Evolutionary conservation across 2,888 invertebrate genomes (phyloP).

Genomic region (Oasisia sp.): DNA sequence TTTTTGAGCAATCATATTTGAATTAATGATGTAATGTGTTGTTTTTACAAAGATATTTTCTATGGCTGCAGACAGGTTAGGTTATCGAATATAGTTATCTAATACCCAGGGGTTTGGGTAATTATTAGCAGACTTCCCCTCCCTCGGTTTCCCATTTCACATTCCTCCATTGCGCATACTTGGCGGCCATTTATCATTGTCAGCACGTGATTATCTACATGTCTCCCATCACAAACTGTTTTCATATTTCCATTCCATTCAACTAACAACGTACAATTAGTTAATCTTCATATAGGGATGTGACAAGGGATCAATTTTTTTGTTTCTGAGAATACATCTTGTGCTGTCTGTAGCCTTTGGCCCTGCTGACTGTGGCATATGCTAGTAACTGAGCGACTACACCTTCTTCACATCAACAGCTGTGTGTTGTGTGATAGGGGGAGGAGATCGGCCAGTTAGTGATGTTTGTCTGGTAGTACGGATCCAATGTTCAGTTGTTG

Average conservation of each 20-base stretch:
- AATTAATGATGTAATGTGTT: neutral
- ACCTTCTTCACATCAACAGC: neutral
- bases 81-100: neutral
- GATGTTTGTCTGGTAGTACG: neutral
- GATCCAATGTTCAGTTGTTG: neutral
- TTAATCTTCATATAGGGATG: neutral
- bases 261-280: neutral
- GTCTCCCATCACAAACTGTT: neutral
- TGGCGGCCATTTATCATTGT: neutral
- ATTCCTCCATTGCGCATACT: neutral
- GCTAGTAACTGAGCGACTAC: neutral
- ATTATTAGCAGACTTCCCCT: neutral
- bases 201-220: neutral
- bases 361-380: neutral
- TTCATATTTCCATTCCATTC: neutral
- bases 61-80: neutral
- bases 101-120: neutral
- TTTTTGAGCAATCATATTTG: neutral
- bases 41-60: neutral
- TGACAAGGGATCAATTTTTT: neutral
- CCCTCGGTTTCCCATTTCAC: neutral
- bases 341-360: neutral
- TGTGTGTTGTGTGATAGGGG: neutral
- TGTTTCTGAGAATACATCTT: neutral
- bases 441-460: neutral